These are phyloP conservation scores for Aramus guarauna DNA, from an alignment of 2,113 vertebrate genomes.

Conservation along the genomic window DNA sequence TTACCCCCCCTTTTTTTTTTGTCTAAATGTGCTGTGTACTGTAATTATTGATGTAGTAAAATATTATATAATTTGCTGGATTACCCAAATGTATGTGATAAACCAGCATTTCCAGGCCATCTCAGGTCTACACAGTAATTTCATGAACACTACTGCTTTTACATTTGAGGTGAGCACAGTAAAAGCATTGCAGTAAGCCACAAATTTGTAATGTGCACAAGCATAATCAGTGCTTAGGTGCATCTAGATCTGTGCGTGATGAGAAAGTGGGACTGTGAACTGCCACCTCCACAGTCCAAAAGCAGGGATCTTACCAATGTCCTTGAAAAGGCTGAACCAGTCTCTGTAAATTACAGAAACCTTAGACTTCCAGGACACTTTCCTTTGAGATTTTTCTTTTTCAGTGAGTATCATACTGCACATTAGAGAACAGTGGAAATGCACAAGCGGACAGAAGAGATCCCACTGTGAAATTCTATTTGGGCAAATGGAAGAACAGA, in stretches of 20 bases:
- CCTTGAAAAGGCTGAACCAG: not conserved
- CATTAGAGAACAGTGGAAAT: not conserved
- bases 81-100: not conserved
- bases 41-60: not conserved
- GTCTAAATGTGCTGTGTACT: not conserved
- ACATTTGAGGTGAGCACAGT: not conserved
- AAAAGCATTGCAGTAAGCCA: not conserved
- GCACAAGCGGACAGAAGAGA: not conserved
- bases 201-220: not conserved
- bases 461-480: not conserved
- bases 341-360: not conserved
- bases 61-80: not conserved
- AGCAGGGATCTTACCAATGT: not conserved
- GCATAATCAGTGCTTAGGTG: not conserved
- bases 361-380: not conserved
- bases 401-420: not conserved
- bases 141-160: not conserved
- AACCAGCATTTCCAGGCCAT: not conserved
- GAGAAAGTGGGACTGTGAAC: not conserved
- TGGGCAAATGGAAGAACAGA: not conserved
- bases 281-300: not conserved
- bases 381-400: not conserved
- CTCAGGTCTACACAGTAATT: not conserved
- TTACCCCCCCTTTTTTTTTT: too few relatives aligned
- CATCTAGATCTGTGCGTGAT: accelerated